Evolutionary conservation across 2,797 vertebrate genomes (phyloP), one percentile per base, ranked within the genome.

Genomic region (Tapirus indicus): DNA sequence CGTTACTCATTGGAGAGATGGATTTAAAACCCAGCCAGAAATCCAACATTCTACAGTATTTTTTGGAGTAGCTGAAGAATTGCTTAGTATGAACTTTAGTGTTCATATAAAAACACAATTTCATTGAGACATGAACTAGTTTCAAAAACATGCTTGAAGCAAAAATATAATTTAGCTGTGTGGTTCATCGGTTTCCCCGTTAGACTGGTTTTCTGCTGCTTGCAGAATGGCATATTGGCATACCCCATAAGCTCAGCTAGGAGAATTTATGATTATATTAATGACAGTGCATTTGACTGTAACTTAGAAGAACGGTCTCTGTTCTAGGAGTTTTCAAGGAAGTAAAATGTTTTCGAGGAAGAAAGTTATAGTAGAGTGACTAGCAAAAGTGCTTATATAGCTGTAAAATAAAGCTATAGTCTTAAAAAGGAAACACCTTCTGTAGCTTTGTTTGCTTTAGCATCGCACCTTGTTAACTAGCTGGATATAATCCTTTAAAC

Each of bases 101-200:
- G 60, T 54, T 79, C 62, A 35, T 38, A 95, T 96, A 86, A 91
- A 94, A 93, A 89, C 25, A 91, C 6, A 2, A 94, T 91, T 96
- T 97, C 47, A 91, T n/a, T 91, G 91, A 87, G 82, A 94, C 86
- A 60, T 83, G 78, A 97, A 41, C 1, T 93, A 41, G 29, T 94
- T 98, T 97, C 96, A 93, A 97, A 98, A 97, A 87, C 7, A 72
- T 94, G 62, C 25, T 58, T 91, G 93, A 83, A 91, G 2, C 21
- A 96, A 56, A 29, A 79, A 84, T 38, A 92, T 79, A 96, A 94
- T 79, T 83, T 84, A 13, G 87, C 27, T 25, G 77, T 86, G 25
- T 60, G 79, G 96, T 71, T 83, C 18, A 44, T 91, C 5, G 10
- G 5, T 60, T 87, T 96, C 23, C 41, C 66, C 29, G n/a, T 75